These are phyloP conservation scores for Luehdorfia chinensis DNA, from an alignment of 1,140 invertebrate species.

Conservation along the genomic window DNA sequence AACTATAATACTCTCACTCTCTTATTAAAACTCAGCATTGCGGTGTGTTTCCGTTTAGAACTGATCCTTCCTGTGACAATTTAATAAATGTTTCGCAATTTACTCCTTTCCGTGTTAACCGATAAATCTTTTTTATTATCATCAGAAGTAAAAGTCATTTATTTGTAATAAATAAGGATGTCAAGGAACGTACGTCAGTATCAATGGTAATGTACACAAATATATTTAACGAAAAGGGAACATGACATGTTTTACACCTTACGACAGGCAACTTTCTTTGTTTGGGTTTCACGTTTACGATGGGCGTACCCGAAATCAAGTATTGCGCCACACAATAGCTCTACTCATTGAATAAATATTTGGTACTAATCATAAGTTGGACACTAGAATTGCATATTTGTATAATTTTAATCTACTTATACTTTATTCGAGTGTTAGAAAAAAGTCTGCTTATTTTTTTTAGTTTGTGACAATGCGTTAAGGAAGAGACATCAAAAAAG, in stretches of 20 bases:
- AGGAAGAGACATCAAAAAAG: too few species aligned
- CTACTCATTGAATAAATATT: conserved; percentile 15
- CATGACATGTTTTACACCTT: conserved; percentile 8
- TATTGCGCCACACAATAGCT: conserved; percentile 6
- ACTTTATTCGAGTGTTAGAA: not conserved
- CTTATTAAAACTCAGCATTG: too few species aligned
- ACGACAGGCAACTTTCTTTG: conserved; percentile 12
- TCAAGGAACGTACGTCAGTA: too few species aligned
- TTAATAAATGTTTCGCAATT: too few species aligned
- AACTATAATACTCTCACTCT: too few species aligned
- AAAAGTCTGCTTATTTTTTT: not conserved
- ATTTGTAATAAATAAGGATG: too few species aligned
- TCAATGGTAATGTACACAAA: not conserved
- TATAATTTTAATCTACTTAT: not conserved
- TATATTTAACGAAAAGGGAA: conserved; percentile 6
- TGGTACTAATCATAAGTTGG: not conserved
- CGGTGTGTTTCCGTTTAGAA: too few species aligned
- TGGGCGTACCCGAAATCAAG: conserved; percentile 15
- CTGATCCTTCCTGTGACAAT: too few species aligned
- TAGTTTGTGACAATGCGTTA: not conserved
- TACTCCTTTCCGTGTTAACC: too few species aligned
- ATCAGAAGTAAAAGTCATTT: too few species aligned
- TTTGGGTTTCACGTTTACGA: conserved; percentile 15
- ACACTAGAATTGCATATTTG: not conserved
- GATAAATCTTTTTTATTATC: too few species aligned